phyloP scores from a whole-genome alignment of 2,888 invertebrate genomes.

The Dorcus hopei region DNA sequence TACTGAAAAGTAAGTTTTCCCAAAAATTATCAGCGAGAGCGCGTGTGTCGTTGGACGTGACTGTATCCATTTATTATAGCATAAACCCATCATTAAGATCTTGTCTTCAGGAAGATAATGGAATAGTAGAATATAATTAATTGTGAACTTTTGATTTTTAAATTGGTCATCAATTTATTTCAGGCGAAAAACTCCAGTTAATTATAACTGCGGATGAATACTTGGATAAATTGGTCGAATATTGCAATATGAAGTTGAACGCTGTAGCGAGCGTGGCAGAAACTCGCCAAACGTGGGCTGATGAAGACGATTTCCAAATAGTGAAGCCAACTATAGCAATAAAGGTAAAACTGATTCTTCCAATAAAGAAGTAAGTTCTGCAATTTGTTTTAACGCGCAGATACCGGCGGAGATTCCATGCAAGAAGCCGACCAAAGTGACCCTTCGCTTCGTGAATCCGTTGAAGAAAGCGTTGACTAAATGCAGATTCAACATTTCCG shows the following conservation, averaged over 20 bases:
- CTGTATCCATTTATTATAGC: background rate
- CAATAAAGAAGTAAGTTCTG: background rate
- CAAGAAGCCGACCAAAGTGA: constrained; percentile 55
- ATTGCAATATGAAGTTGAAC: constrained; percentile 75
- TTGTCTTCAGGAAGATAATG: too few species aligned
- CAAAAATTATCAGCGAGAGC: background rate
- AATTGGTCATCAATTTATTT: too few species aligned
- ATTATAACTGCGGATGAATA: constrained; percentile 67
- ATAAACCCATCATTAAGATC: background rate
- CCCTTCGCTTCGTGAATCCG: constrained; percentile 68
- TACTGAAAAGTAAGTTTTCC: too few species aligned
- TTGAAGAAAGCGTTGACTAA: constrained; percentile 60
- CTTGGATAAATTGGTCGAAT: constrained; percentile 74
- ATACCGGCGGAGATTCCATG: constrained; percentile 60
- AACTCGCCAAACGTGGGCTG: constrained; percentile 79
- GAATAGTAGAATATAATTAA: too few species aligned
- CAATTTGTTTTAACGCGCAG: constrained; percentile 42
- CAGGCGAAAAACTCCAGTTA: constrained; percentile 58
- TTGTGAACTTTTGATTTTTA: too few species aligned
- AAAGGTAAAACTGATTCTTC: constrained; percentile 53
- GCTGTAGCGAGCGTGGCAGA: constrained; percentile 76
- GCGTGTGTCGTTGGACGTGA: background rate
- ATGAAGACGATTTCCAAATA: constrained; percentile 79
- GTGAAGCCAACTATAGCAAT: constrained; percentile 68
- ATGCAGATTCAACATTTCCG: constrained; percentile 69